Evolutionary conservation across 2,888 invertebrate genomes (phyloP), one percentile per base, ranked within the genome.

Genomic region (Eubasilissa splendida): DNA sequence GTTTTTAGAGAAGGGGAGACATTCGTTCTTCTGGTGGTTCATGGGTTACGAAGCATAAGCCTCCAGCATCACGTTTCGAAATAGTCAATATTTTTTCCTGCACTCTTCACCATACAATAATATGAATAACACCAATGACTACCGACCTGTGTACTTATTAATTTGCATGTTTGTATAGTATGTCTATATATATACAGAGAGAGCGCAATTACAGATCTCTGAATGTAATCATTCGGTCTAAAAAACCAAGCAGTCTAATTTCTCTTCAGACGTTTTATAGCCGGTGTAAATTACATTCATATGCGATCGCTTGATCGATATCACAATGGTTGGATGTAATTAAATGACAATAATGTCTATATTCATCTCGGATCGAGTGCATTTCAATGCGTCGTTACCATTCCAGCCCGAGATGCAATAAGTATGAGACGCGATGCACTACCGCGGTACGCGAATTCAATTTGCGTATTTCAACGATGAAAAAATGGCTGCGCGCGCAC

Each of bases 351-450:
- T 79, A 79, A 79, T 79, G 79, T 79, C 75, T 80, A 68, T 76
- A 80, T 80, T 80, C 66, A 59, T 80, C 52, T 59, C 22, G 53
- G 58, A 68, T 65, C 65, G 58, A 58, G 50, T 77, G 59, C 71
- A 71, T 80, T 80, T 77, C 77, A 74, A 80, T 71, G 77, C 77
- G 76, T 77, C 82, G 80, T 81, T 81, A 78, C 81, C 78, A 76
- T 81, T 81, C 68, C 74, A 68, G 33, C 60, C 73, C 59, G 10
- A 50, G 59, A 66, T 53, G 58, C 80, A 76, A 68, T 77, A 56
- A 73, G 31, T 66, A 66, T 66, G 66, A 77, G 66, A 31, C 60
- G 10, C 58, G 14, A 65, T 3, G 54, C 11, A 31, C 74, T 60
- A 59, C 82, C 50, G 77, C 56, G 42, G 68, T 82, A 74, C 80